A percentile compares a stretch with the other conserved stretches of the same genome.
Evolutionary conservation across 1,140 invertebrate species (phyloP).

Genomic region (Penaeus indicus): DNA sequence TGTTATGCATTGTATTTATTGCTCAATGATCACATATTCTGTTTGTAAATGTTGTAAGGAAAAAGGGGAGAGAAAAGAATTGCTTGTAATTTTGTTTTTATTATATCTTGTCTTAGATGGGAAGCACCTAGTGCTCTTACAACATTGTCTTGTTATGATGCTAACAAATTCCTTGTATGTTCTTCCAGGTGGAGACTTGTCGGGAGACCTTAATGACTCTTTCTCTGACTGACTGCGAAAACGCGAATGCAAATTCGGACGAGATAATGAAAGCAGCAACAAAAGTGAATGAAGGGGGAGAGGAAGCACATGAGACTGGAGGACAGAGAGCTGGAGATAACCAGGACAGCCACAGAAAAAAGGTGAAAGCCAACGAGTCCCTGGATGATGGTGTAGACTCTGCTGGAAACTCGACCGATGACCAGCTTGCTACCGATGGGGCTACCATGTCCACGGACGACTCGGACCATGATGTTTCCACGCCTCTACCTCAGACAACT

Average conservation of each 20-base stretch:
- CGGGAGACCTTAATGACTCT: constrained; percentile 59
- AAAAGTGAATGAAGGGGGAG: not conserved
- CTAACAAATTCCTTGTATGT: not conserved
- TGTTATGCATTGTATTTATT: too few species aligned
- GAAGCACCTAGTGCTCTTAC: too few species aligned
- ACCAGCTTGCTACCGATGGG: constrained; percentile 1
- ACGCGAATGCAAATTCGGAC: constrained; percentile 37
- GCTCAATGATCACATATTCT: too few species aligned
- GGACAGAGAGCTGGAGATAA: not conserved
- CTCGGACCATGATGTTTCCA: constrained; percentile 38
- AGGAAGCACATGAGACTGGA: not conserved
- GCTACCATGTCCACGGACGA: constrained; percentile 46
- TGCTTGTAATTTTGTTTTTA: too few species aligned
- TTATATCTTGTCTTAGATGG: too few species aligned
- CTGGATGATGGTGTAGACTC: constrained; percentile 37
- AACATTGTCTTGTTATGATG: too few species aligned
- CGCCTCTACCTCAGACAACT: constrained; percentile 46
- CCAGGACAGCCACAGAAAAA: constrained; percentile 27
- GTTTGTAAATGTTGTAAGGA: too few species aligned
- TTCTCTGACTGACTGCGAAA: constrained; percentile 56
- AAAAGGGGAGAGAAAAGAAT: too few species aligned
- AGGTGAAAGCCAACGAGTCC: not conserved
- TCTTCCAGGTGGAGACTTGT: constrained; percentile 53
- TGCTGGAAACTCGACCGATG: constrained; percentile 40
- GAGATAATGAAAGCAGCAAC: not conserved